Evolutionary conservation across 2,888 invertebrate species (phyloP).

Genomic region (Oscheius myriophilus): DNA sequence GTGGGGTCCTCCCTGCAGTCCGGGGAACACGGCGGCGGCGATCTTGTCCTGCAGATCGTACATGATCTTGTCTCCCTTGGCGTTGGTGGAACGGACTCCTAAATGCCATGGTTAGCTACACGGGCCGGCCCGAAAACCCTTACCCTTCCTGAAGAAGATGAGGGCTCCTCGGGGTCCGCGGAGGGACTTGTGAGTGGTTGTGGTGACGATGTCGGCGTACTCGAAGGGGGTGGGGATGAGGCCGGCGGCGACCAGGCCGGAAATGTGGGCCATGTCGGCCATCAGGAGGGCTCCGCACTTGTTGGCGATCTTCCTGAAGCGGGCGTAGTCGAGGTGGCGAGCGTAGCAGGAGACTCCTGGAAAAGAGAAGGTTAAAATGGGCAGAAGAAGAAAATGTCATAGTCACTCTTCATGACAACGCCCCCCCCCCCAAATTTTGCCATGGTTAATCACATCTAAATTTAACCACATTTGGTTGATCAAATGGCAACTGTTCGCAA

Average conservation of each 20-base stretch:
- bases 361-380: conserved; percentile 7
- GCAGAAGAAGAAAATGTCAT: too few relatives aligned
- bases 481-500: too few relatives aligned
- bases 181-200: conserved; percentile 91
- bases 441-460: too few relatives aligned
- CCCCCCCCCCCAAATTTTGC: too few relatives aligned
- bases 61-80: conserved; percentile 83
- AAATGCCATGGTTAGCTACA: neutral
- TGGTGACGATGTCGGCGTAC: conserved; percentile 88
- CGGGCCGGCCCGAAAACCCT: neutral
- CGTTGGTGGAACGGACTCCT: conserved; percentile 80
- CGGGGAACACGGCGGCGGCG: conserved; percentile 89
- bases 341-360: conserved; percentile 88
- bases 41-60: conserved; percentile 89
- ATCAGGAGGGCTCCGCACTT: conserved; percentile 86
- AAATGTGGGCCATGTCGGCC: conserved; percentile 95
- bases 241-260: conserved; percentile 90
- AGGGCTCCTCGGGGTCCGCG: conserved; percentile 81
- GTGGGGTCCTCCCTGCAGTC: conserved; percentile 96
- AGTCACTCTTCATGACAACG: neutral
- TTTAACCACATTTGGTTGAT: too few relatives aligned
- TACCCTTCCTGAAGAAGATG: conserved; percentile 88
- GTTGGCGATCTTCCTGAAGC: conserved; percentile 83
- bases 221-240: conserved; percentile 89
- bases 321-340: conserved; percentile 87